phyloP scores from a whole-genome alignment of 2,888 invertebrate genomes.

The Morpho achilles region DNA sequence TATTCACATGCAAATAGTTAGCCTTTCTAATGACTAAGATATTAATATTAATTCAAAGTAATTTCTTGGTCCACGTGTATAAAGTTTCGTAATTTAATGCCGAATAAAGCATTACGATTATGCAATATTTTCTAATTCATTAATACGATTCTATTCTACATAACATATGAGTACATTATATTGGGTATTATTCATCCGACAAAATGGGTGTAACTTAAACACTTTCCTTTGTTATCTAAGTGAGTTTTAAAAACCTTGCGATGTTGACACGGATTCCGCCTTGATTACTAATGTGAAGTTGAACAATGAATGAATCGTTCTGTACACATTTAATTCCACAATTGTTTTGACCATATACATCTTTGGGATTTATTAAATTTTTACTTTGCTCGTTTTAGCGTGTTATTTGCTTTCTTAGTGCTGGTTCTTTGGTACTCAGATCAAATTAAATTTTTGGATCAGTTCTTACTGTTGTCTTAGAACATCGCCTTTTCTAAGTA shows the following conservation, averaged over 20 bases:
- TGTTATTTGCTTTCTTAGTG: no score
- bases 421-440: no score
- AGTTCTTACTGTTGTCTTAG: no score
- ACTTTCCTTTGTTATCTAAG: slow-evolving; percentile 67
- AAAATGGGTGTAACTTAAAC: slow-evolving; percentile 49
- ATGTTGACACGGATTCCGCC: slow-evolving; percentile 46
- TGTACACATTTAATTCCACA: no score
- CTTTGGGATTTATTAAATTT: no score
- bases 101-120: slow-evolving; percentile 15
- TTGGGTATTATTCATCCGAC: slow-evolving; percentile 47
- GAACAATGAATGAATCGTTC: no score
- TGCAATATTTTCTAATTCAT: slow-evolving; percentile 15
- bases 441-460: no score
- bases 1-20: slow-evolving; percentile 9
- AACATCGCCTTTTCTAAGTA: no score
- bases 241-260: slow-evolving; percentile 43
- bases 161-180: slow-evolving; percentile 31
- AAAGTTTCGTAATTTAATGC: slow-evolving; percentile 10
- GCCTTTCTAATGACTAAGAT: slow-evolving; percentile 12
- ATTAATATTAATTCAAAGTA: slow-evolving; percentile 2
- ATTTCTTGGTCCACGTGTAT: slow-evolving; percentile 9
- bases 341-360: no score
- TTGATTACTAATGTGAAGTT: slow-evolving; percentile 32
- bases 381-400: no score
- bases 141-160: slow-evolving; percentile 4